Conservation (phyloP, 2,888 invertebrate species). For the Protodeltote pygarga region DNA sequence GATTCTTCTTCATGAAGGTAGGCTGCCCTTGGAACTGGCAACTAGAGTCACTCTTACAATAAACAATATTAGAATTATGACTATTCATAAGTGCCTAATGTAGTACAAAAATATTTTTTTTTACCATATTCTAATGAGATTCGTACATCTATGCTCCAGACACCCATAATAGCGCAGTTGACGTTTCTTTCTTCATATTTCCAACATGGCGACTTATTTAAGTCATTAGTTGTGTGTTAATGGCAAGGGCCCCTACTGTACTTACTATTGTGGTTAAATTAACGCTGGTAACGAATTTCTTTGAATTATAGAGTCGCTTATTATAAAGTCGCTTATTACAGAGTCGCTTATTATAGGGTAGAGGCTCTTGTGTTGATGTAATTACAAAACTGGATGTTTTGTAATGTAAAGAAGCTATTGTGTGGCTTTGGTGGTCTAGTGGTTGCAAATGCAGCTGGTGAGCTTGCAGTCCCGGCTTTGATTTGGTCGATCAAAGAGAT, state of each 20-base stretch:
- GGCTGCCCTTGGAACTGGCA: no score
- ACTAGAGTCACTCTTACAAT: no score
- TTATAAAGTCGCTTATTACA: slow-evolving; percentile 21
- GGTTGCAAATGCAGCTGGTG: no score
- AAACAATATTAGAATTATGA: no score
- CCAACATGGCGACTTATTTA: slow-evolving; percentile 53
- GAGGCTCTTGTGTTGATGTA: slow-evolving; percentile 9
- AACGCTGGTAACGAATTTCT: slow-evolving; percentile 29
- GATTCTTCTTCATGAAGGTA: no score
- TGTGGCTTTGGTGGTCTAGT: no score
- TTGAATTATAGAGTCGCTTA: slow-evolving; percentile 40
- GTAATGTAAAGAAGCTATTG: neutral
- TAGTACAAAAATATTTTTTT: neutral
- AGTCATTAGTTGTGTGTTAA: slow-evolving; percentile 54
- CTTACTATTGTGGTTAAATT: slow-evolving; percentile 48
- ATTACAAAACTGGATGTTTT: slow-evolving; percentile 22
- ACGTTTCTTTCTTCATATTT: slow-evolving; percentile 61
- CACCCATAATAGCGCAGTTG: slow-evolving; percentile 39
- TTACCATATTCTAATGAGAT: neutral
- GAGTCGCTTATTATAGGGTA: slow-evolving; percentile 14
- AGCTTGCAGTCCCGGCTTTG: no score
- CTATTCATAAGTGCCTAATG: no score
- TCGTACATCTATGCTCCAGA: slow-evolving; percentile 15
- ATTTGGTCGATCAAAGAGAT: no score
- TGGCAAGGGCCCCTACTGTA: slow-evolving; percentile 29